Base-by-base conservation (phyloP, 2,888 invertebrate species). In the Dascillus cervinus region DNA sequence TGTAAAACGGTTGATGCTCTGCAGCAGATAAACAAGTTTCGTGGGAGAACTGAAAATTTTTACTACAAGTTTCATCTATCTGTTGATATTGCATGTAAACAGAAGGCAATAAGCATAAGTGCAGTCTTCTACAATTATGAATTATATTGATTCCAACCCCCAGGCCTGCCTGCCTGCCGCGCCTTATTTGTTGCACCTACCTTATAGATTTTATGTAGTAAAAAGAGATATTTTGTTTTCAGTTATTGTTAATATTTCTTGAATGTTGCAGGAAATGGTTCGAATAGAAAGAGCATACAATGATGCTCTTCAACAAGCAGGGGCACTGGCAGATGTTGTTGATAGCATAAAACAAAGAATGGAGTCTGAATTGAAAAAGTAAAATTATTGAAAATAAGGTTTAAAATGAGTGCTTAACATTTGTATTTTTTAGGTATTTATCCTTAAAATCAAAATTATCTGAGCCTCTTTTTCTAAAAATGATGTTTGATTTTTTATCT, bases 361-460 rank as follows among this genome's bases (percentile, higher is more conserved):
- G 45, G 70, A 76, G 37, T 69, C 70, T 31, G 77, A 80, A 53
- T 72, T 83, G 66, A 70, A 73, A 29, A 77, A 75, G 72, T 82
- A 67, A 53, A 60, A 20, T 11, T 22, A n/a, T 33, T 17, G 11
- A 13, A 11, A 20, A 17, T 28, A n/a, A 23, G 13, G 13, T 6
- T 8, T 20, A 3, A 21, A 22, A 24, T 31, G 11, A 31, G 6
- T 26, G 4, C 6, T 12, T 12, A 11, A 10, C 3, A 10, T 11
- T 2, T 2, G 14, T 27, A 3, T 9, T n/a, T 58, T 65, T 47
- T 64, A 86, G 77, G 55, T 82, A 78, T 53, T 62, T 84, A 23
- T 79, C 82, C 31, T 69, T 83, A 29, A 77, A 79, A 49, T 79
- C 88, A 39, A 82, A 82, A 6, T 66, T 95, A 4, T 71, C 83